Conservation (phyloP, 2,888 invertebrate species). For the Pristionchus exspectatus region DNA sequence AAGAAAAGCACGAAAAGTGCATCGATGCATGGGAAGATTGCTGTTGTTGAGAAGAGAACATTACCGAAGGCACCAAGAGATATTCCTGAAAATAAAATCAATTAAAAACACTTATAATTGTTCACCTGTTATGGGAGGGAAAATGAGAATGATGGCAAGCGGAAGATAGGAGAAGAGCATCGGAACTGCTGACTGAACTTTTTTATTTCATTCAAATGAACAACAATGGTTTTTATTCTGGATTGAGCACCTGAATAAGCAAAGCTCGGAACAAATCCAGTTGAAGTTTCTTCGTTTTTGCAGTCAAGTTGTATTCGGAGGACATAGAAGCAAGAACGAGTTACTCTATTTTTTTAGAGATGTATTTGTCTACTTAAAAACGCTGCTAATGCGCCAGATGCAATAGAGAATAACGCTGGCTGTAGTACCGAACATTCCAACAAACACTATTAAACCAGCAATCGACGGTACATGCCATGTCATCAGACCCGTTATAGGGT, state of each 20-base stretch:
- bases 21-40: not conserved
- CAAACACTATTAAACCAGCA: too few relatives aligned
- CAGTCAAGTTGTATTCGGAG: not conserved
- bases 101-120: too few relatives aligned
- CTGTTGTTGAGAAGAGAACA: not conserved
- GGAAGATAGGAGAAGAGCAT: not conserved
- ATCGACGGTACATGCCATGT: too few relatives aligned
- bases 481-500: too few relatives aligned
- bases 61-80: not conserved
- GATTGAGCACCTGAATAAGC: not conserved
- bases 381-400: not conserved
- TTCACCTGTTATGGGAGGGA: not conserved
- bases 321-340: not conserved
- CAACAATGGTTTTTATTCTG: not conserved
- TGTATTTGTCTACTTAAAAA: not conserved
- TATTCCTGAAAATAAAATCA: not conserved
- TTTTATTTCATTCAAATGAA: not conserved
- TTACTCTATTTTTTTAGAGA: not conserved
- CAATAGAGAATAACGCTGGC: not conserved
- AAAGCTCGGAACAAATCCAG: not conserved
- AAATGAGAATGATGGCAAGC: not conserved
- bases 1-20: conserved; percentile 26
- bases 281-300: not conserved
- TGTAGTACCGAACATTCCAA: not conserved
- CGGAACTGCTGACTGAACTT: not conserved